phyloP scores from a whole-genome alignment of 2,113 vertebrate genomes.

The Neogobius melanostomus region DNA sequence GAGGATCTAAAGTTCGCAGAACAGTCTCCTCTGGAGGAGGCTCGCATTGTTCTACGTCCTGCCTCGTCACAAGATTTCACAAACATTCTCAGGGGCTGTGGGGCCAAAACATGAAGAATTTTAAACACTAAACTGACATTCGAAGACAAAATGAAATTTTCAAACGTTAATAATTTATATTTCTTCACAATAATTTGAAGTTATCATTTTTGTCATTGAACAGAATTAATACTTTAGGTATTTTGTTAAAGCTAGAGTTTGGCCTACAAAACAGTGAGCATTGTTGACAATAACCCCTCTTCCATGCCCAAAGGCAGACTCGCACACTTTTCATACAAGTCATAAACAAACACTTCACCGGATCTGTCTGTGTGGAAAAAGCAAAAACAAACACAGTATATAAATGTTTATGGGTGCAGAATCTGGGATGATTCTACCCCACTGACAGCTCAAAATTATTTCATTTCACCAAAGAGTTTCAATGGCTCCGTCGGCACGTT shows the following conservation, averaged over 20 bases:
- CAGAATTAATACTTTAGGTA: neutral
- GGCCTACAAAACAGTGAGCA: neutral
- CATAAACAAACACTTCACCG: neutral
- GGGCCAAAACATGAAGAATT: too few relatives aligned
- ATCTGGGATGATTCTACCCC: neutral
- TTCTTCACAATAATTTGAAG: too few relatives aligned
- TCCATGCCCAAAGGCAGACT: conserved; percentile 3
- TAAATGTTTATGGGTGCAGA: neutral
- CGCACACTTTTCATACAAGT: neutral
- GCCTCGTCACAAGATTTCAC: too few relatives aligned
- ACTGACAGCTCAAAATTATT: conserved; percentile 8
- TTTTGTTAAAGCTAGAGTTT: neutral
- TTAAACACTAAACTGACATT: too few relatives aligned
- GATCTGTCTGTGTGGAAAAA: neutral
- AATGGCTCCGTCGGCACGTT: neutral
- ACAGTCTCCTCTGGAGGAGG: too few relatives aligned
- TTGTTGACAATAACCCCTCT: conserved; percentile 18
- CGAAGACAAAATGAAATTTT: too few relatives aligned
- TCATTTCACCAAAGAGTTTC: conserved; percentile 4
- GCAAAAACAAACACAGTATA: neutral
- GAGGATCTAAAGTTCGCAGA: too few relatives aligned
- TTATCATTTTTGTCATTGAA: too few relatives aligned
- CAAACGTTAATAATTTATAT: too few relatives aligned
- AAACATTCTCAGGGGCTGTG: too few relatives aligned
- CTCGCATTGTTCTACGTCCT: too few relatives aligned